phyloP scores from a whole-genome alignment of 2,797 vertebrate species.

The Eulemur rubriventer region DNA sequence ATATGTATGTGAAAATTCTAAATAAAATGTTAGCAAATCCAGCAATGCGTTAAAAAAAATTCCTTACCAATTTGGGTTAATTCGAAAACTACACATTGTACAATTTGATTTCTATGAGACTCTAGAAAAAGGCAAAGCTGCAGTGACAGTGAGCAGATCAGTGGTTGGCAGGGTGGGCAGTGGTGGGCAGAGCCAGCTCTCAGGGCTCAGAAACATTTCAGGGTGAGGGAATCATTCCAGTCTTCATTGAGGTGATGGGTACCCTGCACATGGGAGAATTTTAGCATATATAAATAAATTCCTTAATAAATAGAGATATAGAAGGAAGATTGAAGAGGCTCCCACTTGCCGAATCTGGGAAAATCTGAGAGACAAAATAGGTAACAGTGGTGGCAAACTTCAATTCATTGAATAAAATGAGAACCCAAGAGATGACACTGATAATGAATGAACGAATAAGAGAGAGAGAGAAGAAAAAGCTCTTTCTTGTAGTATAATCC shows the following conservation, averaged over 20 bases:
- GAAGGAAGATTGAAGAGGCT: background rate
- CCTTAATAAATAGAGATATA: background rate
- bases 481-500: background rate
- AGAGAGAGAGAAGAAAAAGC: background rate
- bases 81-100: background rate
- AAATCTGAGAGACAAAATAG: background rate
- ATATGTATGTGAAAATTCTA: background rate
- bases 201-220: background rate
- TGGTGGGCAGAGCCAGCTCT: background rate
- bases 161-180: background rate
- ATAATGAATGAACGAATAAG: background rate
- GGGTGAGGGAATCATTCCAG: background rate
- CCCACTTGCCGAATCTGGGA: background rate
- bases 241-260: background rate
- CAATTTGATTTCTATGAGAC: background rate
- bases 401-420: background rate
- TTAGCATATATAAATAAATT: background rate
- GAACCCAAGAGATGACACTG: background rate
- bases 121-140: background rate
- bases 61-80: background rate
- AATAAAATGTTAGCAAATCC: background rate
- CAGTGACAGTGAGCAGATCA: background rate
- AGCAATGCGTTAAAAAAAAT: background rate
- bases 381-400: background rate
- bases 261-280: background rate